phyloP scores from a whole-genome alignment of 2,888 invertebrate genomes.

The Cotesia congregata region DNA sequence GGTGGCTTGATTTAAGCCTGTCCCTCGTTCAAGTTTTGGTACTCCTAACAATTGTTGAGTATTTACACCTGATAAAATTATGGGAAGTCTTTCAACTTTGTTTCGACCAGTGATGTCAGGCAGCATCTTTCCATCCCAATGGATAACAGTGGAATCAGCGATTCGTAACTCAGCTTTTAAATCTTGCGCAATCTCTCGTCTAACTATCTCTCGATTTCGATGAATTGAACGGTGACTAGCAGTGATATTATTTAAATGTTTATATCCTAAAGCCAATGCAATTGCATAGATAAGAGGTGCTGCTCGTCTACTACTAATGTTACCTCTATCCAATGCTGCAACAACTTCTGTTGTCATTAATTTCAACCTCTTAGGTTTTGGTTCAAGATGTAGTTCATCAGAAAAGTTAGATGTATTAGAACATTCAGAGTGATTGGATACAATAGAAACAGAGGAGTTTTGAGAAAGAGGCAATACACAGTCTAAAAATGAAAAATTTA shows the following conservation, averaged over 20 bases:
- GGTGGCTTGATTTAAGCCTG: conserved; percentile 35
- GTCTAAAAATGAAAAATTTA: conserved; percentile 21
- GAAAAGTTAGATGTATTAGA: conserved; percentile 19
- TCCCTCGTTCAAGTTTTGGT: conserved; percentile 34
- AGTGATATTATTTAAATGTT: too few relatives aligned
- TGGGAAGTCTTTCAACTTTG: conserved; percentile 39
- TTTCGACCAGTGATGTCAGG: conserved; percentile 33
- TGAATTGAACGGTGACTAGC: too few relatives aligned
- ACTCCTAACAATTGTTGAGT: conserved; percentile 38
- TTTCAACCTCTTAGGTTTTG: conserved; percentile 21
- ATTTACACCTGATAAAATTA: conserved; percentile 32
- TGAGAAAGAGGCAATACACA: conserved; percentile 22
- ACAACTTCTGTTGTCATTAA: conserved; percentile 11
- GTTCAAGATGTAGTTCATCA: conserved; percentile 13
- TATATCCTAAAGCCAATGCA: too few relatives aligned
- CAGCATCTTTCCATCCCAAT: conserved; percentile 43
- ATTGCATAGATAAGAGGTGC: too few relatives aligned
- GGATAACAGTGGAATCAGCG: conserved; percentile 27
- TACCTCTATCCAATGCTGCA: conserved; percentile 18
- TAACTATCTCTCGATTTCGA: background rate
- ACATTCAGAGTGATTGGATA: background rate
- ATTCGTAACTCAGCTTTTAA: conserved; percentile 27
- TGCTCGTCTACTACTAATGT: background rate
- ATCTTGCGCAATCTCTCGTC: conserved; percentile 23
- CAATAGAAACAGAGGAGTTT: conserved; percentile 17